Evolutionary conservation across 2,888 invertebrate species (phyloP), one percentile per base, ranked within the genome.

Genomic region (Cantharis flavilabris): DNA sequence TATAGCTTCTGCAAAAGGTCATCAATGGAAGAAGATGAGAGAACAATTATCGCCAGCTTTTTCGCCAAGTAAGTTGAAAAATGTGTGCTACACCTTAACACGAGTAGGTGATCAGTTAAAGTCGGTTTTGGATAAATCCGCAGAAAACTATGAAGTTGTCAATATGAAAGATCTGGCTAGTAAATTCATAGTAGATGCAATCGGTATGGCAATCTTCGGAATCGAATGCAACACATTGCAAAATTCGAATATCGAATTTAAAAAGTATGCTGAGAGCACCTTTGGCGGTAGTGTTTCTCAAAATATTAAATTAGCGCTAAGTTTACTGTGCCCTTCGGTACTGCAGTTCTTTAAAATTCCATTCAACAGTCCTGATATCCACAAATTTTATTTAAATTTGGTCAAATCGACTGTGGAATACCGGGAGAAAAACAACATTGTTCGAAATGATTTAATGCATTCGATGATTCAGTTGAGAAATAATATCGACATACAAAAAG

Each of bases 21-120:
- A 87, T 0, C 86, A 87, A 2, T 91, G 91, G 91, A 89, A 88
- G 79, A 87, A 86, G 62, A 82, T 90, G 10, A 86, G 91, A 20
- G 82, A 87, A 0, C 89, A 90, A 76, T 84, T 91, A 33, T 89
- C 90, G 0, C 90, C 91, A 0, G 89, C 89, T 0, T 88, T 91
- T 80, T 89, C 90, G 1, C 87, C 89, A 2, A 90, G 89, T n/a
- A 91, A 90, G 81, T 85, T 91, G 79, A 90, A 88, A 80, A 85
- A 84, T 71, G 90, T 90, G 89, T 87, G 89, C 28, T 85, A 86
- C 0, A 84, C 89, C 10, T 87, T 90, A 82, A 77, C 85, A 20
- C 86, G 87, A 18, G 88, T 86, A 62, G 85, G 86, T 5, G 71
- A 83, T 26, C 82, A 84, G 26, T 82, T 87, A 23, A 76, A 78